Percentiles rank a stretch among this genome's conserved stretches.
Conservation (phyloP, 2,113 vertebrate species). For the Promerops cafer region DNA sequence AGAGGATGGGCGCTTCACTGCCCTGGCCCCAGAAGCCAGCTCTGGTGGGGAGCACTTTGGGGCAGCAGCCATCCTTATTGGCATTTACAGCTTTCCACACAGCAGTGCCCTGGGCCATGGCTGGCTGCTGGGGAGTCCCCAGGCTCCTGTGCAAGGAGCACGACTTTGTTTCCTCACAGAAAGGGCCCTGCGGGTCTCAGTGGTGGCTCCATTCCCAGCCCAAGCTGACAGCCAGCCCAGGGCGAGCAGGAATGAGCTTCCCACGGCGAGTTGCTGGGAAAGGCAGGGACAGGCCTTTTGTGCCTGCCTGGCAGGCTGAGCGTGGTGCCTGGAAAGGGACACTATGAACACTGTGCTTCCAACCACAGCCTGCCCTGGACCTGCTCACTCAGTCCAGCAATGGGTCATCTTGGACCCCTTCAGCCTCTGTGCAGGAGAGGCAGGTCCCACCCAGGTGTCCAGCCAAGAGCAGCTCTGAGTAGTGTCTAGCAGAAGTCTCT, state of each 20-base stretch:
- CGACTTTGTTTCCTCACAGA: not conserved
- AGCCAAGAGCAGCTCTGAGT: not conserved
- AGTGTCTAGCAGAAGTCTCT: not conserved
- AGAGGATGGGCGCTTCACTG: too few relatives aligned
- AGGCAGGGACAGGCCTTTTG: not conserved
- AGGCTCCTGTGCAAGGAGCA: not conserved
- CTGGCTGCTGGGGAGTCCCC: not conserved
- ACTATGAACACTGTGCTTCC: not conserved
- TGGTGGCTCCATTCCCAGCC: not conserved
- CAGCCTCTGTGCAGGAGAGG: not conserved
- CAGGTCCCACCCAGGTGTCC: not conserved
- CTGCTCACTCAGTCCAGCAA: fast-evolving
- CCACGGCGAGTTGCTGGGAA: not conserved
- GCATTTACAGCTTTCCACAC: not conserved
- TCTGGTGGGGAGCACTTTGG: not conserved
- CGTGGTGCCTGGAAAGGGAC: fast-evolving
- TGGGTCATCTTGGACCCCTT: fast-evolving
- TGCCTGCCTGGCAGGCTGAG: not conserved
- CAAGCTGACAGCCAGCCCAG: not conserved
- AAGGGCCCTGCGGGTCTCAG: not conserved
- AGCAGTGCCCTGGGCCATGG: not conserved
- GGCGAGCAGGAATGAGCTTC: not conserved
- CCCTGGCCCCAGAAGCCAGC: not conserved
- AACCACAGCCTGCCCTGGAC: not conserved
- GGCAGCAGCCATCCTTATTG: not conserved